Conservation (phyloP, 2,113 vertebrate genomes). For the Rostratula benghalensis region DNA sequence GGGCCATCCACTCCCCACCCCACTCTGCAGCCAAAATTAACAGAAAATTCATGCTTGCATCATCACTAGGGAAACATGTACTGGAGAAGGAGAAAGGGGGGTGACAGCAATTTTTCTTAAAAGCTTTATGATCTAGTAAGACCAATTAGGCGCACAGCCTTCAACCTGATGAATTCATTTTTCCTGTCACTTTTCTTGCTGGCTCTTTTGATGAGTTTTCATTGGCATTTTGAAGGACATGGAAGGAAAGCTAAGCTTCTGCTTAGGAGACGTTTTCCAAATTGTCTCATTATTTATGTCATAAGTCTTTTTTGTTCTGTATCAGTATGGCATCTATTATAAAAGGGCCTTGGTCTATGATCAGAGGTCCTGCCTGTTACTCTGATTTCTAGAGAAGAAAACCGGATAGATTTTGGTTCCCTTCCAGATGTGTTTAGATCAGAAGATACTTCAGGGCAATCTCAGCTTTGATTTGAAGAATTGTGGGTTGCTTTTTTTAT, state of each 20-base stretch:
- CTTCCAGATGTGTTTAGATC: not conserved
- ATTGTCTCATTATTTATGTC: not conserved
- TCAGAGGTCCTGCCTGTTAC: not conserved
- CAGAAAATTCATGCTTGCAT: not conserved
- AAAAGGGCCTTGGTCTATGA: not conserved
- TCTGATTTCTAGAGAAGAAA: not conserved
- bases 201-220: not conserved
- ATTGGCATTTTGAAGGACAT: not conserved
- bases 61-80: not conserved
- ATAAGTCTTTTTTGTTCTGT: not conserved
- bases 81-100: not conserved
- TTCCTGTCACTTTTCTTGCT: not conserved
- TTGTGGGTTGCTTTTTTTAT: not conserved
- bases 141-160: accelerated
- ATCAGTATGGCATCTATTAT: not conserved
- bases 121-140: not conserved
- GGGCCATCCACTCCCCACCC: not conserved
- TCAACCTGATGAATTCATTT: not conserved
- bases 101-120: not conserved
- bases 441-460: not conserved
- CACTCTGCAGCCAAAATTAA: not conserved
- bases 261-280: accelerated
- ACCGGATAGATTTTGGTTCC: not conserved
- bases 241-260: not conserved
- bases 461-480: not conserved